phyloP scores from a whole-genome alignment of 2,113 vertebrate species.

The Drymodes brunneopygia region DNA sequence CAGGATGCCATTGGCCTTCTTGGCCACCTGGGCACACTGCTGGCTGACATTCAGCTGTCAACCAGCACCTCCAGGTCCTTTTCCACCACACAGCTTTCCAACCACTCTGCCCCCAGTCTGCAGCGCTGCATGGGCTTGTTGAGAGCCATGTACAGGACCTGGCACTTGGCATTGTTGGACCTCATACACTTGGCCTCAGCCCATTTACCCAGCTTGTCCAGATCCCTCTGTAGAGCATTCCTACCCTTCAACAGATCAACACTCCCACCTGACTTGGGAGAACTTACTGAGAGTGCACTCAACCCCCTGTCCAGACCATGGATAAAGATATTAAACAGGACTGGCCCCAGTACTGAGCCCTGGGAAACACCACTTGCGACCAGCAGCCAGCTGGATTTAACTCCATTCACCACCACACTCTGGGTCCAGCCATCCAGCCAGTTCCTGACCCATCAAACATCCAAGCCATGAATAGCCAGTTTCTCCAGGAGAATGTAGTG shows the following conservation, averaged over 20 bases:
- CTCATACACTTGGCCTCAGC: not conserved
- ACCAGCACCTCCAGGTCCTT: not conserved
- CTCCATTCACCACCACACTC: not conserved
- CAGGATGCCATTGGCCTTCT: not conserved
- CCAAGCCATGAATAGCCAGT: not conserved
- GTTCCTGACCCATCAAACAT: not conserved
- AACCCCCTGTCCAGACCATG: not conserved
- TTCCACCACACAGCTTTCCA: not conserved
- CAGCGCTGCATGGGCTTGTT: fast-evolving
- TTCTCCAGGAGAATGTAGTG: not conserved
- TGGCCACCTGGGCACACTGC: not conserved
- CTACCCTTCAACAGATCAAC: not conserved
- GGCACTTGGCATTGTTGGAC: not conserved
- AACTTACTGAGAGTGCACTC: not conserved
- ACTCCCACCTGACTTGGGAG: not conserved
- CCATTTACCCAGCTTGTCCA: fast-evolving
- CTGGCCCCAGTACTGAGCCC: no score
- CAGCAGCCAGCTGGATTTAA: not conserved
- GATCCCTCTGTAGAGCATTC: not conserved
- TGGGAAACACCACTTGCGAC: not conserved
- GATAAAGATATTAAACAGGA: not conserved
- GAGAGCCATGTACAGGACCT: fast-evolving
- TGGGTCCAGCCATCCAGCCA: not conserved
- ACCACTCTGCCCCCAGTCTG: not conserved
- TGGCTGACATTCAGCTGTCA: not conserved